Evolutionary conservation across 2,113 vertebrate species (phyloP), one percentile per base, ranked within the genome.

Genomic region (Megaleporinus macrocephalus): DNA sequence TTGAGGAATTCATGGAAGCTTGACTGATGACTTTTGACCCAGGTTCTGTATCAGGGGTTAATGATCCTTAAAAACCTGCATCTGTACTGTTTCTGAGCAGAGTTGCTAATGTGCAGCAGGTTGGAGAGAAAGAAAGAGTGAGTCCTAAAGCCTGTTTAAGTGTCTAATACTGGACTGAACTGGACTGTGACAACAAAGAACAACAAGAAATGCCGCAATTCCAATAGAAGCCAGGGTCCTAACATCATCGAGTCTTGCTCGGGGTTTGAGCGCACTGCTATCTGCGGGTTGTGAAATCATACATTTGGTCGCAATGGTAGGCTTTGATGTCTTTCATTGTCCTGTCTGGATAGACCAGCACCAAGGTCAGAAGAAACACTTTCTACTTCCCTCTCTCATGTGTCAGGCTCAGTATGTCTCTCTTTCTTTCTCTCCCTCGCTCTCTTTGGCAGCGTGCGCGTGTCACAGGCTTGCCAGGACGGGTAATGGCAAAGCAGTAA

Each of bases 401-500:
- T 69, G 65, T 69, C 63, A 66, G 63, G 13, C 63, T 66, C 63
- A 26, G 22, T 66, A 14, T 66, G 14, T 66, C 65, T 36, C 29
- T 68, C 65, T 68, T 16, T 68, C 65, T 68, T 18, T 36, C 63
- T 66, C 29, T 66, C 66, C 41, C 66, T 69, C 30, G 41, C 30
- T 59, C 26, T n/a, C 59, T 84, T 71, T 27, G 86, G 80, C 78
- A 85, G 86, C 84, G 76, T 85, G 83, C 29, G 49, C 33, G 65
- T 3, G 47, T 26, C 76, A 44, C 5, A 24, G 73, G 76, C 61
- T 76, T 80, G 79, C 79, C 74, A 86, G 80, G 73, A 59, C 66
- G 53, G 36, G 81, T 33, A 69, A 78, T 85, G 80, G 88, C 88
- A 88, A 69, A 53, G 73, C 61, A 76, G 71, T 85, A 76, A 85